Evolutionary conservation across 1,140 invertebrate genomes (phyloP).

Genomic region (Campoletis sonorensis): DNA sequence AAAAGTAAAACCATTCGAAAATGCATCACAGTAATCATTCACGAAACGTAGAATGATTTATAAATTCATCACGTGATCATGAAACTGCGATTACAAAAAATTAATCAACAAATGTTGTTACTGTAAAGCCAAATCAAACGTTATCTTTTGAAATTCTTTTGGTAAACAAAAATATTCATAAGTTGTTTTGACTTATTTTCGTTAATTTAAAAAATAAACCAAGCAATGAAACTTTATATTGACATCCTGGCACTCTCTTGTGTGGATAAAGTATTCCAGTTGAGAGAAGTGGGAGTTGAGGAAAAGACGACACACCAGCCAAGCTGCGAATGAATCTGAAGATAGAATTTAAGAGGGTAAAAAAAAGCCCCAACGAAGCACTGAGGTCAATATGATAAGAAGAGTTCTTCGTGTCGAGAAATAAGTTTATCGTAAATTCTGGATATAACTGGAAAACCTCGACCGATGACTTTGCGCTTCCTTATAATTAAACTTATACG

Average conservation of each 20-base stretch:
- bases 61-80: too few relatives aligned
- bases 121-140: too few relatives aligned
- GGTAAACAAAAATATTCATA: too few relatives aligned
- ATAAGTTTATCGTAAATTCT: constrained; percentile 7
- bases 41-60: too few relatives aligned
- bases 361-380: constrained; percentile 8
- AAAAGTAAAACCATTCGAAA: too few relatives aligned
- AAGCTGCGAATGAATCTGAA: neutral
- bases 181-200: too few relatives aligned
- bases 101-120: too few relatives aligned
- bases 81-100: too few relatives aligned
- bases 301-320: neutral
- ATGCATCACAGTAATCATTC: too few relatives aligned
- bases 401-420: constrained; percentile 21
- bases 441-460: constrained; percentile 3
- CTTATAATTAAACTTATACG: constrained; percentile 18
- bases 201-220: too few relatives aligned
- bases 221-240: too few relatives aligned
- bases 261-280: neutral
- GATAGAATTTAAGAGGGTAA: neutral
- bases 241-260: neutral
- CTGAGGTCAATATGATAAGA: constrained; percentile 3
- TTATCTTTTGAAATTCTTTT: too few relatives aligned
- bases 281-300: neutral
- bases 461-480: constrained; percentile 10